Percentiles rank a stretch among this genome's conserved stretches.
Evolutionary conservation across 2,113 vertebrate genomes (phyloP).

Genomic region (Burhinus bistriatus): DNA sequence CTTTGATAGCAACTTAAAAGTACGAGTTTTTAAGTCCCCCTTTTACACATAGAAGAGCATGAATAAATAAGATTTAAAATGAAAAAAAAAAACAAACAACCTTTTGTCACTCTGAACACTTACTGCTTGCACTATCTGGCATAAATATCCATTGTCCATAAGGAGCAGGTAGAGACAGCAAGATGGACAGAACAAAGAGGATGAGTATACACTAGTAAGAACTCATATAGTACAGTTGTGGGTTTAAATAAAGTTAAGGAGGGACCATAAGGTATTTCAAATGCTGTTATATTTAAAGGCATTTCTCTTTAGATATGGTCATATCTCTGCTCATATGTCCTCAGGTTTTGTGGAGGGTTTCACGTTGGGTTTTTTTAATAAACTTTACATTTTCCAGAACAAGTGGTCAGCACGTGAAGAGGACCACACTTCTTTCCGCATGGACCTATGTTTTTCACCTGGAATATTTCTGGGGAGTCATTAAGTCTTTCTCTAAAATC

Average conservation of each 20-base stretch:
- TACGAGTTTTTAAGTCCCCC: neutral
- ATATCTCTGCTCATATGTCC: neutral
- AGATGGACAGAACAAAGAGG: neutral
- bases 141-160: neutral
- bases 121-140: neutral
- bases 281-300: neutral
- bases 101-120: neutral
- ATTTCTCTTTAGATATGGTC: neutral
- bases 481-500: neutral
- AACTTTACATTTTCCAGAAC: neutral
- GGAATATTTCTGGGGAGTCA: neutral
- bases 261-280: neutral
- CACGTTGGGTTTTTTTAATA: fast-evolving
- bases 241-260: neutral
- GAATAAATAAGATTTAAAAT: neutral
- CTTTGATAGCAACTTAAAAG: neutral
- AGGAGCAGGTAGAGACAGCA: neutral
- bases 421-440: neutral
- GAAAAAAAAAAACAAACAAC: neutral
- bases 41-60: neutral
- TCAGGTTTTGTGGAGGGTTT: neutral
- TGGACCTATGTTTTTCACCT: neutral
- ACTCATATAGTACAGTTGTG: neutral
- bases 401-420: neutral
- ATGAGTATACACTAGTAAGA: neutral